Evolutionary conservation across 2,113 vertebrate genomes (phyloP), one percentile per base, ranked within the genome.

Genomic region (Calidris pugnax): DNA sequence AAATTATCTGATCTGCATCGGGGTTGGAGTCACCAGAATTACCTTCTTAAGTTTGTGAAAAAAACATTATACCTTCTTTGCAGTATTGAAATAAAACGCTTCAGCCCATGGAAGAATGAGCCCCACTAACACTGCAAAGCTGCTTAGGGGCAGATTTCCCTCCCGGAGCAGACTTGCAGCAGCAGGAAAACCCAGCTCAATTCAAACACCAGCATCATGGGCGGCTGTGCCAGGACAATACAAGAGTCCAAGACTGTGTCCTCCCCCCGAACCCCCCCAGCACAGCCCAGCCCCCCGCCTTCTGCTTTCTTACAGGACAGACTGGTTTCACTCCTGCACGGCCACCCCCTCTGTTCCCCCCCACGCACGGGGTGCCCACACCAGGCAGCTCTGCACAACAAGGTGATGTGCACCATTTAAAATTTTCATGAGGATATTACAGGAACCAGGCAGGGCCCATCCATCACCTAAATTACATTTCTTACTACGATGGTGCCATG

Each of bases 171-270:
- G 64, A 28, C 17, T 11, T 6, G 47, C n/a, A 74, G 86, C 26
- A 5, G 1, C 37, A 17, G 64, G 22, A 66, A 9, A 39, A 24
- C 53, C 47, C 10, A 1, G 37, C 50, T 66, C 3, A 1, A 50
- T 51, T 17, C 27, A 0, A 4, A 11, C 1, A 3, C 80, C 57
- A 11, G 13, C 45, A 8, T 32, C 68, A 11, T 6, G 11, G 63
- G 56, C 22, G 6, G 45, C 63, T 1, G 8, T 15, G 39, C 39
- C 56, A 7, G 10, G 24, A 47, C 71, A 39, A 32, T 2, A 10
- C 5, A 2, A n/a, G 13, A 6, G 33, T 6, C 21, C 47, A 10
- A 5, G 28, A 9, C 2, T 2, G 18, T 2, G 26, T 37, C 47
- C 35, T 67, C 14, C 1, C 33, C 64, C 16, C 17, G 5, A 2